phyloP scores from a whole-genome alignment of 2,888 invertebrate species.

The Trichacis sp. region DNA sequence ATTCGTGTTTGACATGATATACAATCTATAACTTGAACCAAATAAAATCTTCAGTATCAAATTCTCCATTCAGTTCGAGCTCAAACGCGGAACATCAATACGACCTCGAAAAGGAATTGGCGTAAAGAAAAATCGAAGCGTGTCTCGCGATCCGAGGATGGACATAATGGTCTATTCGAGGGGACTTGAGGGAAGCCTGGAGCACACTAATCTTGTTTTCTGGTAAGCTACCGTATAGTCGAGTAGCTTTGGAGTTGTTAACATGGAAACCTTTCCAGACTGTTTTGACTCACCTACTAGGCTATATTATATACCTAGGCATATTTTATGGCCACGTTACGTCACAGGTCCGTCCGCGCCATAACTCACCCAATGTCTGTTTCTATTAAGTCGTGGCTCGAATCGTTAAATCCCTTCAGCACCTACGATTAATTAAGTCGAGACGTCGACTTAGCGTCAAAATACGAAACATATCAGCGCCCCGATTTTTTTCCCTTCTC shows the following conservation, averaged over 20 bases:
- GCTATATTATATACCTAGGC: no score
- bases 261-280: conserved; percentile 43
- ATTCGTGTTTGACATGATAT: no score
- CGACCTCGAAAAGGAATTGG: no score
- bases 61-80: no score
- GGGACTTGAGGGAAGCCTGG: conserved; percentile 18
- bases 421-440: conserved; percentile 35
- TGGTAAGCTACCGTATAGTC: conserved; percentile 34
- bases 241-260: conserved; percentile 43
- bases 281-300: conserved; percentile 45
- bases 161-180: conserved; percentile 23
- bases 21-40: no score
- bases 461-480: conserved; percentile 4
- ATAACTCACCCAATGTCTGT: conserved; percentile 55
- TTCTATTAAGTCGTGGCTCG: conserved; percentile 48
- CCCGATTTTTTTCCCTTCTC: background rate
- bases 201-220: conserved; percentile 35
- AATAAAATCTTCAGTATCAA: no score
- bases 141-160: no score
- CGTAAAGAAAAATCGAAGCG: no score
- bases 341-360: conserved; percentile 52
- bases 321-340: conserved; percentile 55
- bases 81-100: no score
- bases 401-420: conserved; percentile 36
- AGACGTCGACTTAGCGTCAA: conserved; percentile 40